Percentiles rank a stretch among this genome's conserved stretches.
Conservation (phyloP, 2,113 vertebrate species). For the Leptodactylus fuscus region DNA sequence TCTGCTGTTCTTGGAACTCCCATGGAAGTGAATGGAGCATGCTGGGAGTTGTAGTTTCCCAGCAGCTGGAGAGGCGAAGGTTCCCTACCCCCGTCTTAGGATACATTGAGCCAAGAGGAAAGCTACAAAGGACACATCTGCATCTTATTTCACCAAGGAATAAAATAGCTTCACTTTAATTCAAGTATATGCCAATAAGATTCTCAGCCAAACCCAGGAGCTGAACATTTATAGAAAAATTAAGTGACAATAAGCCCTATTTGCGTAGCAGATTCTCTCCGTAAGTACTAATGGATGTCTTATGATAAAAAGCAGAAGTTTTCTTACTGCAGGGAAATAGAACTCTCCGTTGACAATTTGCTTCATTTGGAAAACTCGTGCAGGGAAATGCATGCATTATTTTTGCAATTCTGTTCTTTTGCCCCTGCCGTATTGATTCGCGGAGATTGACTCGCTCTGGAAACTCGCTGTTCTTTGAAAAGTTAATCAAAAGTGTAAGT, state of each 20-base stretch:
- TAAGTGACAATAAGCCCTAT: background rate
- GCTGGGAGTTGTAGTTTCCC: too few species aligned
- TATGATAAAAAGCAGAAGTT: background rate
- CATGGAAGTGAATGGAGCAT: too few species aligned
- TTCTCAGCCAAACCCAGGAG: background rate
- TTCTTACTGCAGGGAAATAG: background rate
- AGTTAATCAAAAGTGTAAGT: slow-evolving; percentile 51
- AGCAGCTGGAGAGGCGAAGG: too few species aligned
- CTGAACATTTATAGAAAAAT: background rate
- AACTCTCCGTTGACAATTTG: background rate
- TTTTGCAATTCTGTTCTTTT: slow-evolving; percentile 2
- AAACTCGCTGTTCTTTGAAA: slow-evolving; percentile 38
- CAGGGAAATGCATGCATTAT: slow-evolving; percentile 35
- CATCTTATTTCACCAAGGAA: background rate
- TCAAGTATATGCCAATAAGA: background rate
- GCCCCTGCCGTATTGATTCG: slow-evolving; percentile 42
- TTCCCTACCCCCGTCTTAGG: too few species aligned
- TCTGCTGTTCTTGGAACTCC: too few species aligned
- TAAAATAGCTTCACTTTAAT: too few species aligned
- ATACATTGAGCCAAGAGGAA: too few species aligned
- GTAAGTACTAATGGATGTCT: background rate
- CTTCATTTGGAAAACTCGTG: background rate
- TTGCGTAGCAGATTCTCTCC: background rate
- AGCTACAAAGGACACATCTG: too few species aligned
- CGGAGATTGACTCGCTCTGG: slow-evolving; percentile 34